Evolutionary conservation across 1,140 invertebrate genomes (phyloP).

Genomic region (Pseudoatta argentina): DNA sequence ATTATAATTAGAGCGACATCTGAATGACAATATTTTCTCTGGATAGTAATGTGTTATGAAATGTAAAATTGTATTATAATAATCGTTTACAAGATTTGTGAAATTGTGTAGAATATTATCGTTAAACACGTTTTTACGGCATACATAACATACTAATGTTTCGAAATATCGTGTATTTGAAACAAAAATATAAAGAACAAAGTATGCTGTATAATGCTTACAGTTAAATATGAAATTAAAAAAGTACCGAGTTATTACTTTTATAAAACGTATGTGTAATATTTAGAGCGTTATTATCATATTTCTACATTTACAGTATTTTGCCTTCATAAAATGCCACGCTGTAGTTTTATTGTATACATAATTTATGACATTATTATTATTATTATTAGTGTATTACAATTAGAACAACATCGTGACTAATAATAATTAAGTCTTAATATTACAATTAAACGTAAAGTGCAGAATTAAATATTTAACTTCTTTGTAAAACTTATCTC

Average conservation of each 20-base stretch:
- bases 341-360: background rate
- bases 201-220: background rate
- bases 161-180: background rate
- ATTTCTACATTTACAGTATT: background rate
- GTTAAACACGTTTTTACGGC: background rate
- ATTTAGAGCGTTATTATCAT: constrained; percentile 10
- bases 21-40: constrained; percentile 8
- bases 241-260: background rate
- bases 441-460: constrained; percentile 4
- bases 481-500: background rate
- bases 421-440: constrained; percentile 29
- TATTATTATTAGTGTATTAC: background rate
- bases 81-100: background rate
- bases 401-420: background rate
- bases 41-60: background rate
- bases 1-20: constrained; percentile 36
- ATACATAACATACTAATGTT: background rate
- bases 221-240: constrained; percentile 1
- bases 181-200: background rate
- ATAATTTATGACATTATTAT: constrained; percentile 27
- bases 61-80: background rate
- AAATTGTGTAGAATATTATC: constrained; percentile 4
- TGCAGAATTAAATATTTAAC: no score
- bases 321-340: background rate
- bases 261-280: background rate